These are phyloP conservation scores for Eupithecia inturbata DNA, from an alignment of 2,888 invertebrate genomes.

Conservation along the genomic window DNA sequence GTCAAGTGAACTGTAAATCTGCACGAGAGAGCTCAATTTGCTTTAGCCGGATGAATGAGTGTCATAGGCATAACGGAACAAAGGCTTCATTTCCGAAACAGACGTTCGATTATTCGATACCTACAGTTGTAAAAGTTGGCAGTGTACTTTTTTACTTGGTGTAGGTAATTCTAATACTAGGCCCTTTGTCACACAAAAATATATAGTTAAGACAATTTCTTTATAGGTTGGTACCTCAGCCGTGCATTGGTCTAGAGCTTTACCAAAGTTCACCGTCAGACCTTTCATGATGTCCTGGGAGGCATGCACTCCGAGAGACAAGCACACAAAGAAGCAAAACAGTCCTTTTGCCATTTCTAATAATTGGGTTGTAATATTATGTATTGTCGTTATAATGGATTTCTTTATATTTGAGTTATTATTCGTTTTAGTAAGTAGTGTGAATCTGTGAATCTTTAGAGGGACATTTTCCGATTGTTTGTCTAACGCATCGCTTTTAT, in stretches of 20 bases:
- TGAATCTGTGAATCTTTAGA: background rate
- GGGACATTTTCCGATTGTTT: background rate
- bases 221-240: too few relatives aligned
- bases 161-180: too few relatives aligned
- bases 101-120: background rate
- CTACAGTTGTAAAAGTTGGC: background rate
- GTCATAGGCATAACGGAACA: conserved; percentile 6
- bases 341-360: background rate
- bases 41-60: conserved; percentile 2
- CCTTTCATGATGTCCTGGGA: conserved; percentile 24
- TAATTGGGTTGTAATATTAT: background rate
- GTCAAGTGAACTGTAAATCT: conserved; percentile 7
- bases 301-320: conserved; percentile 8
- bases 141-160: too few relatives aligned
- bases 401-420: background rate
- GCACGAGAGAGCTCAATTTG: conserved; percentile 6
- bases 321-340: background rate
- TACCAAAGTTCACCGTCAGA: conserved; percentile 20
- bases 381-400: background rate
- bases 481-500: conserved; percentile 14
- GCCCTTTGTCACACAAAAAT: too few relatives aligned
- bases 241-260: conserved; percentile 22
- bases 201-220: too few relatives aligned
- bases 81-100: background rate
- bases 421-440: background rate